Conservation (phyloP, 2,113 vertebrate species). For the Formicarius rufipectus region DNA sequence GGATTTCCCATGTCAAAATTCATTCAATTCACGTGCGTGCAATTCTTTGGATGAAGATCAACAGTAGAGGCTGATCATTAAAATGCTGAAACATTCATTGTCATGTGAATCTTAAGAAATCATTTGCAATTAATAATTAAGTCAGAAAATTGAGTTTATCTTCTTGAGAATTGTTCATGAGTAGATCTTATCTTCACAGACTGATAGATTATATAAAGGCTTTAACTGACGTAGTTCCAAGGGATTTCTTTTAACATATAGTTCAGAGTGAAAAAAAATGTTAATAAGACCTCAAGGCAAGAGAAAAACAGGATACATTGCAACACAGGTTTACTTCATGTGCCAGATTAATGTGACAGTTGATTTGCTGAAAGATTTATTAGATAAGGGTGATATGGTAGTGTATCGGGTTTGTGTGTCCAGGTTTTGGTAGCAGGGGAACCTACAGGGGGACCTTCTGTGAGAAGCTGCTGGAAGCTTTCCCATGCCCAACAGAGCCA, state of each 20-base stretch:
- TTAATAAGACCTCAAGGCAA: background rate
- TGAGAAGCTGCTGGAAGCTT: too few species aligned
- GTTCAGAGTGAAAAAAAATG: background rate
- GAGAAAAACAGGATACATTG: background rate
- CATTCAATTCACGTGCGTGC: background rate
- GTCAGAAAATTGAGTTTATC: background rate
- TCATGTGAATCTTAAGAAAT: background rate
- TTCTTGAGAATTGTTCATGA: background rate
- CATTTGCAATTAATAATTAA: background rate
- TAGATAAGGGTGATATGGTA: background rate
- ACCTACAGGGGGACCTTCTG: background rate
- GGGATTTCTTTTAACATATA: background rate
- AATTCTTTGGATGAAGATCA: background rate
- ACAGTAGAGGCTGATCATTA: background rate
- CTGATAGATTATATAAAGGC: background rate
- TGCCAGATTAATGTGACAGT: background rate
- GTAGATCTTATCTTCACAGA: background rate
- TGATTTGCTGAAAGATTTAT: background rate
- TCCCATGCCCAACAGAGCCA: fast-evolving
- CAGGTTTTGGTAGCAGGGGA: fast-evolving
- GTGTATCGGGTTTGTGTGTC: fast-evolving
- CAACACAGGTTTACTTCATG: background rate
- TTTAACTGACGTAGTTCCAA: background rate
- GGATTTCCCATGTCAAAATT: background rate
- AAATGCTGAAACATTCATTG: background rate